Base-by-base conservation (phyloP, 2,888 invertebrate species). In the Drosophila lutescens region DNA sequence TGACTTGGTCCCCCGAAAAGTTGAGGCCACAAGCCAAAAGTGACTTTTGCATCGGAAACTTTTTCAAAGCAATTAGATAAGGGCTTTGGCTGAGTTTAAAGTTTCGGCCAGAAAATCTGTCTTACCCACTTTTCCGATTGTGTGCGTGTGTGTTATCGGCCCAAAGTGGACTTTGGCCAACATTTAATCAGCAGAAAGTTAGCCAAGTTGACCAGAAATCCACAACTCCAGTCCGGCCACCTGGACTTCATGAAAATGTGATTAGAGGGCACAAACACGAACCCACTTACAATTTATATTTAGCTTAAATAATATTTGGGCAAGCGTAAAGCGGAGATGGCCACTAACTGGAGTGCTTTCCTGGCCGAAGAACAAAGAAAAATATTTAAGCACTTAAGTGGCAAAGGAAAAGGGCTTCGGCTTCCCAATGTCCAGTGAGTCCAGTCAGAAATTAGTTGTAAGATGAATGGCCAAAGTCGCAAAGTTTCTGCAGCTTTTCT, bases 51-150 rank as follows among this genome's bases (percentile, higher is more conserved):
- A 84, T 77, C 72, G 68, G 80, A 76, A 85, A 85, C 66, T 88
- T 85, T 86, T 85, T 79, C 81, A 84, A 85, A 85, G 87, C 85
- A 85, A 85, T 85, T 85, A 85, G 88, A 88, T 88, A 85, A 85
- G 67, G 81, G 72, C 63, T 88, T 76, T 74, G 72, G 66, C 77
- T 79, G 79, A 86, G 71, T 86, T 86, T 76, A 58, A 85, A 88
- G 77, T 84, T 88, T 71, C 57, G 49, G 40, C 58, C 66, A 58
- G 60, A 70, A 63, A 71, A 71, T 70, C 75, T 57, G 49, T 60
- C 51, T 36, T 50, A 53, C 32, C 30, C 43, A 38, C 38, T 41
- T 44, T 32, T 0, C n/a, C 13, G 9, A 26, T 32, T 51, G 53
- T 10, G 50, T 15, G 32, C 74, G 54, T 77, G 44, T 53, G 66